Percentiles rank a stretch among this genome's conserved stretches.
These are phyloP conservation scores for Vollenhovia emeryi DNA, from an alignment of 1,140 invertebrate species.

Conservation along the genomic window DNA sequence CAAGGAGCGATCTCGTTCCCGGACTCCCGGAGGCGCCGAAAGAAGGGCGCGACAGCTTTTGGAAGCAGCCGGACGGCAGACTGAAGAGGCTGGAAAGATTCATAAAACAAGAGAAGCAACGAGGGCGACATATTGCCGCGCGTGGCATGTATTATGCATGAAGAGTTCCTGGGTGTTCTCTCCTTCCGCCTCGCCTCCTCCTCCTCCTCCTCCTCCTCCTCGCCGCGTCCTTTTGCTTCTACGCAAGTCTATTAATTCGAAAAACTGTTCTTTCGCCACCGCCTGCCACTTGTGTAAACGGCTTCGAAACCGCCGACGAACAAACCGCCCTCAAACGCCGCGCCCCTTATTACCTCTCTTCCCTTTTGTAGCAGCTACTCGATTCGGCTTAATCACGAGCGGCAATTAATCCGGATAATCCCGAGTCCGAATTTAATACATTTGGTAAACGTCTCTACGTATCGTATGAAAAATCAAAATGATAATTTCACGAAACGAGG, in stretches of 20 bases:
- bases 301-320: neutral
- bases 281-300: neutral
- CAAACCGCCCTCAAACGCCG: neutral
- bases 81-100: constrained; percentile 72
- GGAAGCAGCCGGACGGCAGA: constrained; percentile 45
- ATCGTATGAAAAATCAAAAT: neutral
- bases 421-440: neutral
- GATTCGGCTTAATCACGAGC: constrained; percentile 5
- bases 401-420: neutral
- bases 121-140: constrained; percentile 82
- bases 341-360: neutral
- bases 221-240: constrained; percentile 39
- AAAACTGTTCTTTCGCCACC: constrained; percentile 72
- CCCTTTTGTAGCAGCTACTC: neutral
- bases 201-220: neutral
- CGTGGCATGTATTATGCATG: constrained; percentile 83
- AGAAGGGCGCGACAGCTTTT: constrained; percentile 52
- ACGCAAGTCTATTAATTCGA: constrained; percentile 81
- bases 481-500: neutral
- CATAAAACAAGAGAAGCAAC: constrained; percentile 74
- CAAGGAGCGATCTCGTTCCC: constrained; percentile 39
- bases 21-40: constrained; percentile 11
- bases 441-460: no score
- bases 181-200: neutral
- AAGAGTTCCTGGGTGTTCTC: constrained; percentile 60